Conservation (phyloP, 2,113 vertebrate genomes). For the Egretta garzetta region DNA sequence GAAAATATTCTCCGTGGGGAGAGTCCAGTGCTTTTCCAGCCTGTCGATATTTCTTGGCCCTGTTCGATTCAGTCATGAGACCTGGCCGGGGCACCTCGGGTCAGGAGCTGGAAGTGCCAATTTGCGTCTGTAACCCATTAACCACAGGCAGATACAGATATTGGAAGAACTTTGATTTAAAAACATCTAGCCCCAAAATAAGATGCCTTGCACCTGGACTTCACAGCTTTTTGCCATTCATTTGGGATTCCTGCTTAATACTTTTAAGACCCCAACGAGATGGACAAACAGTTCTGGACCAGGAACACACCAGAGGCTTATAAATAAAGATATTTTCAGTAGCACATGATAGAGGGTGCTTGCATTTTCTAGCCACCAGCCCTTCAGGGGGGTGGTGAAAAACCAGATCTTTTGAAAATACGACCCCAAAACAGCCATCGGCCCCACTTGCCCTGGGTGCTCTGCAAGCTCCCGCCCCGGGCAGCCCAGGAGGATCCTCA, state of each 20-base stretch:
- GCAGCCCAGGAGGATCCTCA: neutral
- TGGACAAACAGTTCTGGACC: neutral
- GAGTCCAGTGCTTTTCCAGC: neutral
- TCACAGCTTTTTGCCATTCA: neutral
- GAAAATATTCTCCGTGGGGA: neutral
- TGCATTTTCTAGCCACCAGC: neutral
- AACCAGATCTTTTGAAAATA: neutral
- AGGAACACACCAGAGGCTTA: neutral
- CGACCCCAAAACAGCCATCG: neutral
- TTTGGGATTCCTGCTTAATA: neutral
- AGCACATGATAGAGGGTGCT: rapidly evolving
- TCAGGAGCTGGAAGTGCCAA: slow-evolving; percentile 1
- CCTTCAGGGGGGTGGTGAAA: neutral
- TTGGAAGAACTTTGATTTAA: neutral
- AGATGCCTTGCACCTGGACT: neutral
- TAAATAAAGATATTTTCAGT: neutral
- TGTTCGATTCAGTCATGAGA: neutral
- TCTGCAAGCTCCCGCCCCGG: neutral
- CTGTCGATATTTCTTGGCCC: neutral
- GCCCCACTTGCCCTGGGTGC: neutral
- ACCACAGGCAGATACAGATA: neutral
- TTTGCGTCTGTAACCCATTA: slow-evolving; percentile 10
- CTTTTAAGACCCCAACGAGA: neutral
- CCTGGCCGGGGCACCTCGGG: neutral
- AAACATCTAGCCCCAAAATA: neutral